Conservation (phyloP, 2,797 vertebrate species). For the Gorsachius magnificus region DNA sequence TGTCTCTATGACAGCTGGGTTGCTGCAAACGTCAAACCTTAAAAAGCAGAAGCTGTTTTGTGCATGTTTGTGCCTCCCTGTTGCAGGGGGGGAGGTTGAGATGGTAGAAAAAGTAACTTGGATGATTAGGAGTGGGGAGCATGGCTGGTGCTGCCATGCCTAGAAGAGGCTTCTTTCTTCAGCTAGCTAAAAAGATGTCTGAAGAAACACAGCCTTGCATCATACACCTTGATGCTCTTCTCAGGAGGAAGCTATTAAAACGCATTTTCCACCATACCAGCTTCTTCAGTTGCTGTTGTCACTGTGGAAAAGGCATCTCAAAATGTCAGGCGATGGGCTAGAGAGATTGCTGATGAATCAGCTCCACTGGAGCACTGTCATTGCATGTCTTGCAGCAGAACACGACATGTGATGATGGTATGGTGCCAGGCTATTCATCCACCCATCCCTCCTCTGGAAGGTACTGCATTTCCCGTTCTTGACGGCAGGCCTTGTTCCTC, state of each 20-base stretch:
- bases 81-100: neutral
- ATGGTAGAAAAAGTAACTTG: neutral
- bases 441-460: neutral
- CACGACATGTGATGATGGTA: neutral
- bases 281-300: neutral
- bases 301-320: neutral
- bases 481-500: neutral
- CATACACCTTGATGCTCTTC: neutral
- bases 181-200: neutral
- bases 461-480: neutral
- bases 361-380: neutral
- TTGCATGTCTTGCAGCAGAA: neutral
- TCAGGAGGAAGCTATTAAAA: neutral
- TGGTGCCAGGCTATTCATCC: neutral
- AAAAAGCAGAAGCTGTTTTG: neutral
- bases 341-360: neutral
- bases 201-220: neutral
- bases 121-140: accelerated
- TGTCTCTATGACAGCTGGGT: neutral
- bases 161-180: neutral
- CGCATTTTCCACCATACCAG: neutral
- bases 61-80: accelerated
- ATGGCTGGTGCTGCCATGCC: neutral
- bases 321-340: neutral
- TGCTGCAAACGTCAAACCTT: neutral